Evolutionary conservation across 1,140 invertebrate genomes (phyloP).

Genomic region (Papilio polytes): DNA sequence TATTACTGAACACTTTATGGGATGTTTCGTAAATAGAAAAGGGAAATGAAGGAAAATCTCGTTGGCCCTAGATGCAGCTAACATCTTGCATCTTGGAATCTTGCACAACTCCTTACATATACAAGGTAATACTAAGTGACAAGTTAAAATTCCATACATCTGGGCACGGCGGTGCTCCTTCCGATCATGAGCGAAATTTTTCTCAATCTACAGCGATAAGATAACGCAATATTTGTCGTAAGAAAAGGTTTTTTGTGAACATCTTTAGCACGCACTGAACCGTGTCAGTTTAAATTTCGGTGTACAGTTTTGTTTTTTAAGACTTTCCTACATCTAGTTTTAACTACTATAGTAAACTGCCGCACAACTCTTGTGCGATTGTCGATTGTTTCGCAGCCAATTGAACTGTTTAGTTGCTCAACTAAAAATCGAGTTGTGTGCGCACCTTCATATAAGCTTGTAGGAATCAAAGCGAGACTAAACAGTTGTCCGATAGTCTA

Average conservation of each 20-base stretch:
- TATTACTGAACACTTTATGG: neutral
- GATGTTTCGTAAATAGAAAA: neutral
- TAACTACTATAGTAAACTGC: too few relatives aligned
- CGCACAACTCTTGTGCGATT: too few relatives aligned
- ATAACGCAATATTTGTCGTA: neutral
- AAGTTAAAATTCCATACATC: neutral
- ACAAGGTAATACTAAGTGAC: neutral
- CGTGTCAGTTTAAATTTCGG: neutral
- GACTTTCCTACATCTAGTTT: too few relatives aligned
- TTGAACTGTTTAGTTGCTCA: too few relatives aligned
- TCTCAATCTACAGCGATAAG: neutral
- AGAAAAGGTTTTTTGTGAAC: neutral
- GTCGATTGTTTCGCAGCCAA: too few relatives aligned
- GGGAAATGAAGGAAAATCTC: conserved; percentile 8
- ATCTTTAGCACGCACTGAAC: neutral
- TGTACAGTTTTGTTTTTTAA: neutral
- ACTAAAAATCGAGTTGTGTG: too few relatives aligned
- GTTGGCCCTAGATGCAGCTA: neutral
- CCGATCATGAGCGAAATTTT: neutral
- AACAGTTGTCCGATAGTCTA: too few relatives aligned
- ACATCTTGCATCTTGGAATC: neutral
- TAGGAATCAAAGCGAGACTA: too few relatives aligned
- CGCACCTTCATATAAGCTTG: too few relatives aligned
- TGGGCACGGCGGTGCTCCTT: neutral
- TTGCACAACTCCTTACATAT: neutral